Conservation (phyloP, 2,113 vertebrate genomes). For the Gymnarchus niloticus region DNA sequence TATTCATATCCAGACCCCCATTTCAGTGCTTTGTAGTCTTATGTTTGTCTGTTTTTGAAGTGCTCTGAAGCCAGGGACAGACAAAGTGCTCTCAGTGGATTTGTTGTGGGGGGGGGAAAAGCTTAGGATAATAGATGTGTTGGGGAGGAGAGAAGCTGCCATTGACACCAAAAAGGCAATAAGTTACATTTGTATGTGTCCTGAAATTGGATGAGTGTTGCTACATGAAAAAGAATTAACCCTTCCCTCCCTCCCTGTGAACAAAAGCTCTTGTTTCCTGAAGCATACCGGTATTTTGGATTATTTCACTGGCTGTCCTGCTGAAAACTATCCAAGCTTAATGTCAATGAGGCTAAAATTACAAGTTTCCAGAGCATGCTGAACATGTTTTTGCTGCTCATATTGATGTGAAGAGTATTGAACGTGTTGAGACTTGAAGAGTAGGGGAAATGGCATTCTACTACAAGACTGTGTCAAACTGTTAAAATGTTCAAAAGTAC, state of each 20-base stretch:
- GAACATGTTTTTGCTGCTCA: background rate
- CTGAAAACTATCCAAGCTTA: background rate
- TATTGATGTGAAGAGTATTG: background rate
- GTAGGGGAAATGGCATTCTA: background rate
- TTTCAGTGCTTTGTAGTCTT: too few species aligned
- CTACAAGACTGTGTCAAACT: background rate
- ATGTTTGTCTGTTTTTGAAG: background rate
- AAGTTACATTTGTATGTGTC: background rate
- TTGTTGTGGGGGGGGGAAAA: background rate
- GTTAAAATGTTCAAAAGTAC: background rate
- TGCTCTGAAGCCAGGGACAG: background rate
- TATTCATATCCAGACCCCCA: too few species aligned
- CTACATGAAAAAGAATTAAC: background rate
- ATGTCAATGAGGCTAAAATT: background rate
- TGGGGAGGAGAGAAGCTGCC: background rate
- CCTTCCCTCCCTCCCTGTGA: too few species aligned
- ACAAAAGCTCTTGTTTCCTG: background rate
- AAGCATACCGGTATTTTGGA: background rate
- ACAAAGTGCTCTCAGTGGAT: background rate
- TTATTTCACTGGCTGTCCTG: background rate
- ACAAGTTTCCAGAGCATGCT: background rate
- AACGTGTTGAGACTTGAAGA: conserved; percentile 4
- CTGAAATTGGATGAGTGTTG: background rate
- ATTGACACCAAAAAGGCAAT: background rate
- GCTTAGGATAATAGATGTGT: background rate